A percentile compares a stretch with the other conserved stretches of the same genome.
phyloP scores from a whole-genome alignment of 2,797 vertebrate species.

The Vespertilio murinus region DNA sequence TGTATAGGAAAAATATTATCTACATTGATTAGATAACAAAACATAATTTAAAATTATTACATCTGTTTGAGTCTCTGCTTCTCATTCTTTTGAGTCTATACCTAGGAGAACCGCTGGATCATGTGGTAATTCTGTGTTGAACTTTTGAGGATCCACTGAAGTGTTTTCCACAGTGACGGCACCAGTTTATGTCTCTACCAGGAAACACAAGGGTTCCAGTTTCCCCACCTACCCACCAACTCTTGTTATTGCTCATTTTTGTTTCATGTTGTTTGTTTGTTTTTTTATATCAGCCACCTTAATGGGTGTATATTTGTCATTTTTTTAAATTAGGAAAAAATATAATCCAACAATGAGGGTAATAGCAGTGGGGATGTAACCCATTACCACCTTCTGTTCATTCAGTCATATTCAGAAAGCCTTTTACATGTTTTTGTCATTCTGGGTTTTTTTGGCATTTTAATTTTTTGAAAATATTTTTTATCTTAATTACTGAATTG shows the following conservation, averaged over 20 bases:
- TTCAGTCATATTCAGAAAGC: neutral
- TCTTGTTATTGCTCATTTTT: neutral
- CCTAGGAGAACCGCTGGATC: neutral
- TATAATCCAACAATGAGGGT: neutral
- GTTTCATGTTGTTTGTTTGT: neutral
- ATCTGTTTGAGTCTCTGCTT: neutral
- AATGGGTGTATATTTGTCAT: neutral
- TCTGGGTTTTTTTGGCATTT: neutral
- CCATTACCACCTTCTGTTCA: neutral
- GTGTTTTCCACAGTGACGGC: neutral
- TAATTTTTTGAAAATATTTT: neutral
- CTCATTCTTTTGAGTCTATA: neutral
- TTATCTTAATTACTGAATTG: neutral
- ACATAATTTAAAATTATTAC: neutral
- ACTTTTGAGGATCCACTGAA: neutral
- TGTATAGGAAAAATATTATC: neutral
- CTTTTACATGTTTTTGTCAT: neutral
- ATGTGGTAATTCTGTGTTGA: neutral
- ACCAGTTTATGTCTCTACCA: neutral
- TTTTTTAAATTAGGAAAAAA: neutral
- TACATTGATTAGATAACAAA: constrained; percentile 26
- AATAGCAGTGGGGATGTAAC: neutral
- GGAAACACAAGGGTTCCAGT: neutral
- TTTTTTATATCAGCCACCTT: neutral
- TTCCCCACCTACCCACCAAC: neutral